Evolutionary conservation across 2,113 vertebrate genomes (phyloP).

Genomic region (Chelonoidis abingdonii): DNA sequence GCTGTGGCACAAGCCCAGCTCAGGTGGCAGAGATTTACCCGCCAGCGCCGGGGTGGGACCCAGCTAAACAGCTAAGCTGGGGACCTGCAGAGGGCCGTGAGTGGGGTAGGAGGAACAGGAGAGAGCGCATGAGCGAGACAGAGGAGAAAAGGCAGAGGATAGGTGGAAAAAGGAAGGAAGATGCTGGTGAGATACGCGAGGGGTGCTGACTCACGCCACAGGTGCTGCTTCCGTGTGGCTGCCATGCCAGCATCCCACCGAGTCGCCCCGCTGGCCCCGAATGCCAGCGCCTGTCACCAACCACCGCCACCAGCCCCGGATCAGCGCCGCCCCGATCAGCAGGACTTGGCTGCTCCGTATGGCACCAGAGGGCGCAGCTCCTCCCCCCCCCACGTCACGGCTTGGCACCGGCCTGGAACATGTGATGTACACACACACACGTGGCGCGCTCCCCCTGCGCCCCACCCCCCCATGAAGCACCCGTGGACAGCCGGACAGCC

Average conservation of each 20-base stretch:
- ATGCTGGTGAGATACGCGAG: background rate
- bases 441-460: background rate
- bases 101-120: too few relatives aligned
- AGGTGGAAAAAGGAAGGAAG: background rate
- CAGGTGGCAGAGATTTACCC: background rate
- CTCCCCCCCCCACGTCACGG: constrained; percentile 10
- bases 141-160: background rate
- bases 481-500: background rate
- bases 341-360: background rate
- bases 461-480: background rate
- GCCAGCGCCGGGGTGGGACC: background rate
- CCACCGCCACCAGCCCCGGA: background rate
- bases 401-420: constrained; percentile 2
- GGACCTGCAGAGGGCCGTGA: background rate
- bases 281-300: background rate
- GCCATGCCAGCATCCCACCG: background rate
- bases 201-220: background rate
- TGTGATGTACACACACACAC: constrained; percentile 18
- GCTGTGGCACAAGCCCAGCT: background rate
- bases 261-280: background rate
- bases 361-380: background rate
- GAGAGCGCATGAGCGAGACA: background rate
- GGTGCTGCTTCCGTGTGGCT: background rate
- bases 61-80: background rate
- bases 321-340: background rate